Evolutionary conservation across 2,113 vertebrate species (phyloP), one percentile per base, ranked within the genome.

Genomic region (Pygoscelis antarcticus): DNA sequence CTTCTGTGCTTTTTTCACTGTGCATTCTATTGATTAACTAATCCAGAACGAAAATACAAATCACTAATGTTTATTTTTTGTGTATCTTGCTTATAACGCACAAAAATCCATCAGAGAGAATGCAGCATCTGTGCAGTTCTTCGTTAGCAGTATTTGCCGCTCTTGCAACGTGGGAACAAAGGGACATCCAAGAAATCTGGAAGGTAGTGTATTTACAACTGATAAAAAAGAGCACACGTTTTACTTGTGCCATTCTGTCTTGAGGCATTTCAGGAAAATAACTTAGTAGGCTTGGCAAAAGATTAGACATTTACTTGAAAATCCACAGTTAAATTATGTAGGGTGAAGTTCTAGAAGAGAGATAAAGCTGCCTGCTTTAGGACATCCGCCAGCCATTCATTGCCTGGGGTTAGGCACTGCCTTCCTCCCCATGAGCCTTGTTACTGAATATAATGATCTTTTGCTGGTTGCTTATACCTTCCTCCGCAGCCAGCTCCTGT

Each of bases 241-340:
- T 93, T 25, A 19, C 79, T 95, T 66, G 74, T 72, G 83, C 70
- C n/a, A 5, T 84, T 87, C 75, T 94, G 81, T 93, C 91, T 92
- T 4, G 55, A 95, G 93, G 95, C 78, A 10, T 58, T 95, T 62
- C 38, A 70, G 87, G 91, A 74, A 88, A 89, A 87, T n/a, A 77
- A 91, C 84, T 89, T 74, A 23, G 77, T 64, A 66, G 70, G 46
- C 75, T 88, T 97, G 97, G 94, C 79, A 90, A 40, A 80, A 89
- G 94, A 97, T 95, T 17, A 94, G 91, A 91, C 84, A 0, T 77
- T 90, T 76, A 46, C 84, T 96, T 70, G 82, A 91, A 95, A 96
- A 96, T 70, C 84, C 78, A 81, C 84, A 83, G 66, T 68, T 96
- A 83, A 95, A 91, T 95, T 88, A 89, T 85, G 89, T 88, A 90